Evolutionary conservation across 2,113 vertebrate species (phyloP).

Genomic region (Burhinus oedicnemus): DNA sequence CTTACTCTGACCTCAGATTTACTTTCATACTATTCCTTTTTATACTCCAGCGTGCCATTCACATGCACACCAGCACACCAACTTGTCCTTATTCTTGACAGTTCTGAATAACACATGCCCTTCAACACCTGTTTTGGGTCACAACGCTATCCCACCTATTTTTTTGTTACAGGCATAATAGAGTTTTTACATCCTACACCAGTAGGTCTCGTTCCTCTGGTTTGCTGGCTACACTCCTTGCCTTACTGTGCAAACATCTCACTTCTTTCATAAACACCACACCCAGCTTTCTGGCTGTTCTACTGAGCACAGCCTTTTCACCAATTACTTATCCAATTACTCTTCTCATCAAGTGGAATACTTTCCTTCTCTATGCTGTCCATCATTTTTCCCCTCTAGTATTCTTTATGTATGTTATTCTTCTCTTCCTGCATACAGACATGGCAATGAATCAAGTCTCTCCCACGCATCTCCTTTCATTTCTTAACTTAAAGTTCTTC

Average conservation of each 20-base stretch:
- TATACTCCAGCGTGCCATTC: background rate
- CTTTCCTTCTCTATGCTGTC: background rate
- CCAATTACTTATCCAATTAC: slow-evolving; percentile 51
- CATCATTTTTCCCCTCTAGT: background rate
- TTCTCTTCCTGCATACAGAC: background rate
- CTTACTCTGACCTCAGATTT: background rate
- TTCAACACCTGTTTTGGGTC: background rate
- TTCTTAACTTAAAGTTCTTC: background rate
- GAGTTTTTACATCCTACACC: background rate
- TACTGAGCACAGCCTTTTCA: background rate
- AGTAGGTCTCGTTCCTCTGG: slow-evolving; percentile 55
- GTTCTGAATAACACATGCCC: background rate
- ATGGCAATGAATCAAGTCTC: background rate
- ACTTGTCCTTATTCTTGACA: background rate
- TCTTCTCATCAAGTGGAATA: background rate
- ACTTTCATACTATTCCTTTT: background rate
- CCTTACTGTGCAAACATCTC: slow-evolving; percentile 2
- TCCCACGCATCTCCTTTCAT: background rate
- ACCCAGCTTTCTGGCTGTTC: slow-evolving; percentile 14
- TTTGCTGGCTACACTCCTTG: slow-evolving; percentile 18
- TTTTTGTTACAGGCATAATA: background rate
- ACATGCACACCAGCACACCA: background rate
- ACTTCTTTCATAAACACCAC: slow-evolving; percentile 3
- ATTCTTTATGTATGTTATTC: background rate
- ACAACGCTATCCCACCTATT: background rate